Evolutionary conservation across 2,888 invertebrate genomes (phyloP).

Genomic region (Platynereis dumerilii): DNA sequence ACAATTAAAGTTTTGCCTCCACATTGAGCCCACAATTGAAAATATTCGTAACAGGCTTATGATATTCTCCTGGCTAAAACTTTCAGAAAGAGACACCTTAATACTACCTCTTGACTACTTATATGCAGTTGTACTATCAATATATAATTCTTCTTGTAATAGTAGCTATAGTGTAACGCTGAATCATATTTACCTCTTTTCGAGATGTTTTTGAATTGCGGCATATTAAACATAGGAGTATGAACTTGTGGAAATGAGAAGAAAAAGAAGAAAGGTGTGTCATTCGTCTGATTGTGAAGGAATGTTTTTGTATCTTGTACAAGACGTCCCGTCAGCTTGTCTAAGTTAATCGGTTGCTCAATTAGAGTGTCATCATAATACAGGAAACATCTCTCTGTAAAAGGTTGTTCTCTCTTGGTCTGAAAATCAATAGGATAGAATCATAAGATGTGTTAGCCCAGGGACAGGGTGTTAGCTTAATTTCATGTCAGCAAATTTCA

Average conservation of each 20-base stretch:
- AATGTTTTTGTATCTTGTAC: conserved; percentile 32
- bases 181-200: conserved; percentile 33
- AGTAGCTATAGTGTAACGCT: no score
- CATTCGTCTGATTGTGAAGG: conserved; percentile 13
- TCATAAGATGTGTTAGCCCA: neutral
- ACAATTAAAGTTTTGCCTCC: no score
- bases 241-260: conserved; percentile 32
- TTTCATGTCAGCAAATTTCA: no score
- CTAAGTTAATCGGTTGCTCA: conserved; percentile 30
- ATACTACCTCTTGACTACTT: no score
- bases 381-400: conserved; percentile 22
- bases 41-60: no score
- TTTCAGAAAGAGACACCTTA: no score
- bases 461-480: no score
- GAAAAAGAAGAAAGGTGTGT: conserved; percentile 33
- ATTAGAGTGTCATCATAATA: conserved; percentile 26
- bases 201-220: conserved; percentile 25
- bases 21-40: no score
- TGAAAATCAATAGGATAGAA: conserved; percentile 5
- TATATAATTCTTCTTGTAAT: no score
- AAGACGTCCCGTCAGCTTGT: conserved; percentile 23
- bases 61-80: no score
- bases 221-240: conserved; percentile 32
- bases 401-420: conserved; percentile 11
- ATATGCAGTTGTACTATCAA: no score